Evolutionary conservation across 2,888 invertebrate genomes (phyloP).

Genomic region (Meghimatium bilineatum): DNA sequence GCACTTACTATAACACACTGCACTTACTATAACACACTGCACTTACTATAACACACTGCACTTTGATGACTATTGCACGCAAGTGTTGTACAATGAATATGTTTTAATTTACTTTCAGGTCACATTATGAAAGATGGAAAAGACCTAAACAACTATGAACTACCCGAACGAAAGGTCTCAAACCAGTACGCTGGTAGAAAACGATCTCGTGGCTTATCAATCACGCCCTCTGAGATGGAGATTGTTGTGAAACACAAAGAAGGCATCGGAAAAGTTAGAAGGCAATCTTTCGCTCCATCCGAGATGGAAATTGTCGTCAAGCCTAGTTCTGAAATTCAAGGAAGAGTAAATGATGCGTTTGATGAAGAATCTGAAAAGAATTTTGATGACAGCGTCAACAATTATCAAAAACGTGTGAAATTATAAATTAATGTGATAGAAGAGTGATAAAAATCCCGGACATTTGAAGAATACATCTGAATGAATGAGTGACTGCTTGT

Average conservation of each 20-base stretch:
- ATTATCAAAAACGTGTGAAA: not conserved
- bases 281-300: not conserved
- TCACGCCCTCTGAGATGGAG: constrained; percentile 23
- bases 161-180: not conserved
- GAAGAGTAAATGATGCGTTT: constrained; percentile 3
- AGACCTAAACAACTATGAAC: not conserved
- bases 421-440: no score
- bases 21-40: no score
- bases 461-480: no score
- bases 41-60: no score
- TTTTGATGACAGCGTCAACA: not conserved
- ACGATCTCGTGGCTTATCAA: not conserved
- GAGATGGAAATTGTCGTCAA: constrained; percentile 25
- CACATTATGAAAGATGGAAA: not conserved
- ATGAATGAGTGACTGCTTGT: no score
- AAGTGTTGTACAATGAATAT: no score
- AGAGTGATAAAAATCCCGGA: no score
- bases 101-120: not conserved
- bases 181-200: not conserved
- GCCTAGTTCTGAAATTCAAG: not conserved
- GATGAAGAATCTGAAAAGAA: constrained; percentile 11
- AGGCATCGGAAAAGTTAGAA: not conserved
- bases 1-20: no score
- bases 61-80: no score
- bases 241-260: constrained; percentile 13